Percentiles rank a stretch among this genome's conserved stretches.
These are phyloP conservation scores for Otus sunia DNA, from an alignment of 2,113 vertebrate species.

Conservation along the genomic window DNA sequence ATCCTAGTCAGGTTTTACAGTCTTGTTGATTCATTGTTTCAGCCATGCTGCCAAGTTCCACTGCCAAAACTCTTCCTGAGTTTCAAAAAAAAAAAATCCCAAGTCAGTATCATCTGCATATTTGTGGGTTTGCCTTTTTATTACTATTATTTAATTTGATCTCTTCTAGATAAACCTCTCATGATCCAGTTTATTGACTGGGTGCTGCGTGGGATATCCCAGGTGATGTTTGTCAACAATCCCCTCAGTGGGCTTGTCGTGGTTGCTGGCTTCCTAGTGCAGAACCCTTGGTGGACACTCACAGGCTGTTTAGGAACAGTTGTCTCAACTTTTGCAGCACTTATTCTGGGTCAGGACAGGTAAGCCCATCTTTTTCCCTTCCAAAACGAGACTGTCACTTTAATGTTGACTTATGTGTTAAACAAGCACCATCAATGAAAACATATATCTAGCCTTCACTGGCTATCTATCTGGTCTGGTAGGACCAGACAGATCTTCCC, in stretches of 20 bases:
- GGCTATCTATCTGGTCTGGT: neutral
- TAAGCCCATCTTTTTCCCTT: conserved; percentile 3
- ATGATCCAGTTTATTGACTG: conserved; percentile 88
- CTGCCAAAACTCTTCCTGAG: neutral
- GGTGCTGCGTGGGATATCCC: conserved; percentile 90
- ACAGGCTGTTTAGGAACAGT: conserved; percentile 87
- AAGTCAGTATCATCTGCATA: neutral
- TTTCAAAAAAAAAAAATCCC: neutral
- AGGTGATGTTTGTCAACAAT: conserved; percentile 98
- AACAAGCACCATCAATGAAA: neutral
- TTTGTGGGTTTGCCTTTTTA: neutral
- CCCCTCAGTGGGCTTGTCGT: conserved; percentile 89
- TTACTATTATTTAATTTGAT: neutral
- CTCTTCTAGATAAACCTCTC: conserved; percentile 83
- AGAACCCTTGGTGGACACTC: conserved; percentile 94
- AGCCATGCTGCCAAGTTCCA: neutral
- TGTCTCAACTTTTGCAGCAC: conserved; percentile 86
- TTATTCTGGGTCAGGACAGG: conserved; percentile 89
- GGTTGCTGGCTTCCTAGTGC: conserved; percentile 84
- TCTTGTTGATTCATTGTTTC: conserved; percentile 1
- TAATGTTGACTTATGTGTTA: neutral
- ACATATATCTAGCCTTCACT: neutral
- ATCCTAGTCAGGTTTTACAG: conserved; percentile 40
- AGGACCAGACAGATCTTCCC: neutral
- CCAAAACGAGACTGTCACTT: neutral